Evolutionary conservation across 23 tunicate species (phyloP).

Genomic region (Styela clava): DNA sequence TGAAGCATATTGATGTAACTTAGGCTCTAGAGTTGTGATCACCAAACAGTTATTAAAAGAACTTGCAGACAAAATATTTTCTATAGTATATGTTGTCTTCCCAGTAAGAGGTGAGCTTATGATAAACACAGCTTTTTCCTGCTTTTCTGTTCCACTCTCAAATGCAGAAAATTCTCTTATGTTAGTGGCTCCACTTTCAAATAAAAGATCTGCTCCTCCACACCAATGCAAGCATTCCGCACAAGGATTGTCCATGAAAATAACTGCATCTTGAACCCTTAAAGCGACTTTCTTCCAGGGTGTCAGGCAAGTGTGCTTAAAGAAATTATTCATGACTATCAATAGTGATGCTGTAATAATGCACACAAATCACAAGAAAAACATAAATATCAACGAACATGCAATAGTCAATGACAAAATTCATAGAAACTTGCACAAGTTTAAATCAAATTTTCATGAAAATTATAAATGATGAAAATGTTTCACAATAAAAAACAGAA

Average conservation of each 20-base stretch:
- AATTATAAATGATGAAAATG: no score
- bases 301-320: slow-evolving; percentile 5
- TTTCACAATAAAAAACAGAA: no score
- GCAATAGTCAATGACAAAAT: no score
- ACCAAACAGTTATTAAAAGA: slow-evolving; percentile 45
- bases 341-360: no score
- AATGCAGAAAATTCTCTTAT: slow-evolving; percentile 73
- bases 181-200: slow-evolving; percentile 47
- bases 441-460: no score
- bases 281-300: slow-evolving; percentile 35
- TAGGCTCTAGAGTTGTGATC: slow-evolving; percentile 32
- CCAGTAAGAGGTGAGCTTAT: slow-evolving; percentile 29
- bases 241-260: slow-evolving; percentile 52
- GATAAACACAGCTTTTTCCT: slow-evolving; percentile 60
- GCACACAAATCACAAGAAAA: no score
- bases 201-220: slow-evolving; percentile 46
- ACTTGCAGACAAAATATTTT: slow-evolving; percentile 54
- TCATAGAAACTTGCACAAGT: no score
- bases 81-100: slow-evolving; percentile 25
- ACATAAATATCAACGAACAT: no score
- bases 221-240: slow-evolving; percentile 75
- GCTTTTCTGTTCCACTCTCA: slow-evolving; percentile 42
- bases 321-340: neutral
- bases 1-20: slow-evolving; percentile 25
- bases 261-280: slow-evolving; percentile 45